Base-by-base conservation (phyloP, 2,888 invertebrate species). In the Morpho achilles region DNA sequence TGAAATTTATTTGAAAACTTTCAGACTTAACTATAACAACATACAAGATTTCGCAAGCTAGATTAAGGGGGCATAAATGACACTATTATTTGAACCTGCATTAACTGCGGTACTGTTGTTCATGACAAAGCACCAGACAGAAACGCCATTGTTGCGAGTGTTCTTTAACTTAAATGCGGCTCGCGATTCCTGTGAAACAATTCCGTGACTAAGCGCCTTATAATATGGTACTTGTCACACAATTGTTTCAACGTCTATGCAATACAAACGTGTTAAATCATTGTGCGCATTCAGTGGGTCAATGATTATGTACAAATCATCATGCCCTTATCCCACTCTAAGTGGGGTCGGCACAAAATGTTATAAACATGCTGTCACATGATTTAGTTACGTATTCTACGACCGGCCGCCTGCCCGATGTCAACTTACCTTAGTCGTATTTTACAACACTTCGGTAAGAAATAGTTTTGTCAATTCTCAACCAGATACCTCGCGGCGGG, bases 121-220 rank as follows among this genome's bases (percentile, higher is more conserved):
- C 46, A 9, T 9, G 40, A 53, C 46, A 41, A 53, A 40, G 53
- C 53, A 46, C 43, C 46, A 41, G 46, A 46, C 53, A 53, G 46
- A 10, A 46, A 46, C 46, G 41, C 41, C 22, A 46, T 53, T 53
- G 53, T 53, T 53, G 16, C 16, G 16, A 53, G 40, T 39, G 46
- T 53, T 41, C 40, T 53, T 42, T 45, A 44, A 39, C 32, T 44
- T 52, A 44, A 53, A 53, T 22, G 50, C 40, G 23, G 10, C 39
- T 44, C n/a, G 45, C 49, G 49, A 52, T 53, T 32, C 47, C 8
- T 45, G 8, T 42, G 51, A 3, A 53, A 56, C 50, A 59, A 50
- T 61, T 53, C 59, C 59, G 56, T 59, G 59, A 61, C 61, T 59
- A 59, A 59, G 53, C 46, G 16, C 40, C 23, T 56, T 53, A 50